Evolutionary conservation across 2,797 vertebrate species (phyloP).

Genomic region (Pogonophryne albipinna): DNA sequence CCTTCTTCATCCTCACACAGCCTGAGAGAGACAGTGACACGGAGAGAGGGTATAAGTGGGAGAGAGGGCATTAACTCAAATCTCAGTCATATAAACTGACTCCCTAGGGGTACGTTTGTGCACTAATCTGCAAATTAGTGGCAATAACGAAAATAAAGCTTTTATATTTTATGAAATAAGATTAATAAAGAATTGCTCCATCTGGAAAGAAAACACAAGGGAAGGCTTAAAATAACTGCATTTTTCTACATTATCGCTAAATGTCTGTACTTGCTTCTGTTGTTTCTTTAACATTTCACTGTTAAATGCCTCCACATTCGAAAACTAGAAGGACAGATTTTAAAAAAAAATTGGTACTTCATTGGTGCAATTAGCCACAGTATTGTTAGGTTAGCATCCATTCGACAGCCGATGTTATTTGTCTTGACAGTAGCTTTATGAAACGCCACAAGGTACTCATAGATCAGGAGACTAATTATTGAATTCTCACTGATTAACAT

Average conservation of each 20-base stretch:
- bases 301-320: background rate
- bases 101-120: background rate
- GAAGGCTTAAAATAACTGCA: background rate
- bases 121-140: background rate
- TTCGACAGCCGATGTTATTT: background rate
- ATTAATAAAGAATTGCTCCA: too few species aligned
- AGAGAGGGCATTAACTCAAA: background rate
- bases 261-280: slow-evolving; percentile 1
- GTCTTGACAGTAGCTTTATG: background rate
- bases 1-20: slow-evolving; percentile 25
- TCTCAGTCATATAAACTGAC: slow-evolving; percentile 14
- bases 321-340: slow-evolving; percentile 1
- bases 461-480: background rate
- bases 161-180: background rate
- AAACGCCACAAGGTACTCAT: background rate
- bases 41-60: background rate
- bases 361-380: background rate
- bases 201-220: background rate
- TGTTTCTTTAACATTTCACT: background rate
- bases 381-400: accelerated
- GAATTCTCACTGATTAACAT: background rate
- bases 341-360: background rate
- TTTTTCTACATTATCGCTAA: background rate
- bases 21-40: slow-evolving; percentile 10
- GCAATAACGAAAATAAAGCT: background rate